Evolutionary conservation across 2,113 vertebrate species (phyloP).

Genomic region (Xiphophorus hellerii): DNA sequence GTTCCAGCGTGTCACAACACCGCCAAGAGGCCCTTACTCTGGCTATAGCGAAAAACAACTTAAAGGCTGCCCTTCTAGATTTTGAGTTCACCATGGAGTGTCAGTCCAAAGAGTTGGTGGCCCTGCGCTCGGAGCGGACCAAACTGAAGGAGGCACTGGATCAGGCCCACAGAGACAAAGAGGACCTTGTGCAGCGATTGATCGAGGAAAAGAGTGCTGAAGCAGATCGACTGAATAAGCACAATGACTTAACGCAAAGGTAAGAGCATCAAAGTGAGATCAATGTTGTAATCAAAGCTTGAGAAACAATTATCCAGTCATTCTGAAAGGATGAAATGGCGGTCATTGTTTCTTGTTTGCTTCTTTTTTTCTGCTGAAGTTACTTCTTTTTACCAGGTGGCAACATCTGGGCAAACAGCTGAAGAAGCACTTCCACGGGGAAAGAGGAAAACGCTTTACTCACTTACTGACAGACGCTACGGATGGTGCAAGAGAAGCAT

Average conservation of each 20-base stretch:
- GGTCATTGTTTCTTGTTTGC: background rate
- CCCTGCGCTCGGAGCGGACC: slow-evolving; percentile 53
- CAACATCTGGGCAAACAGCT: slow-evolving; percentile 62
- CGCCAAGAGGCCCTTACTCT: slow-evolving; percentile 73
- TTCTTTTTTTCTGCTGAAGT: background rate
- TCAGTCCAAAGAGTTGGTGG: slow-evolving; percentile 71
- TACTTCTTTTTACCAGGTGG: slow-evolving; percentile 61
- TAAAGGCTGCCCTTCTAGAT: slow-evolving; percentile 64
- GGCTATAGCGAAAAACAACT: slow-evolving; percentile 54
- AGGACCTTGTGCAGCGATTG: slow-evolving; percentile 75
- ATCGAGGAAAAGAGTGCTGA: slow-evolving; percentile 76
- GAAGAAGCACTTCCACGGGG: slow-evolving; percentile 49
- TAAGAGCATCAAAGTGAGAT: slow-evolving; percentile 22
- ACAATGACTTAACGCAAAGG: slow-evolving; percentile 74
- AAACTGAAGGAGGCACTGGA: slow-evolving; percentile 54
- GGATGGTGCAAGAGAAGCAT: slow-evolving; percentile 20
- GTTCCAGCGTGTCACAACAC: slow-evolving; percentile 71
- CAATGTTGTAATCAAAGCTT: background rate
- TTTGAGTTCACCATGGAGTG: slow-evolving; percentile 70
- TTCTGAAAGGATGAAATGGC: background rate
- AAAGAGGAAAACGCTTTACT: slow-evolving; percentile 31
- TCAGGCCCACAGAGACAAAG: slow-evolving; percentile 57
- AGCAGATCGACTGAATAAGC: slow-evolving; percentile 75
- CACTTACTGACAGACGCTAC: background rate
- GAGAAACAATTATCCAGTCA: background rate